Conservation (phyloP, 1,140 invertebrate species). For the Tetragnatha versicolor region DNA sequence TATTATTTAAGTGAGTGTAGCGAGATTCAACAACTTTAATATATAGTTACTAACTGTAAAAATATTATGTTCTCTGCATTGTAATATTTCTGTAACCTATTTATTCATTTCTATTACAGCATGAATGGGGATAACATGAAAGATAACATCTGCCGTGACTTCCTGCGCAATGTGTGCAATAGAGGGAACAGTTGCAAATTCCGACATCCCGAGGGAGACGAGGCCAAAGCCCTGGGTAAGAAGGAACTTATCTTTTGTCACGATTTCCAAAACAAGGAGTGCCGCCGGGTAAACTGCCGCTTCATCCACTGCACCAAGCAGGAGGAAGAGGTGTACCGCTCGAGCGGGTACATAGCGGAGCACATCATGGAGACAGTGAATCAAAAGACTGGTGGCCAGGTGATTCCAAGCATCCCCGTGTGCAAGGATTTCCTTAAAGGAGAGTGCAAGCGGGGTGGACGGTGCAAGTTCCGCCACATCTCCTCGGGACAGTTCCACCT, state of each 20-base stretch:
- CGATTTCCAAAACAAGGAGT: slow-evolving; percentile 81
- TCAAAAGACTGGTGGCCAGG: slow-evolving; percentile 25
- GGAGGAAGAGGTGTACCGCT: slow-evolving; percentile 78
- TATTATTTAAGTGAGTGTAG: too few relatives aligned
- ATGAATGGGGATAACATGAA: slow-evolving; percentile 51
- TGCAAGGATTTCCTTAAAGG: slow-evolving; percentile 82
- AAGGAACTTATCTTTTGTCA: slow-evolving; percentile 75
- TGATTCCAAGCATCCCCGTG: slow-evolving; percentile 66
- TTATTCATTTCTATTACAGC: slow-evolving; percentile 22
- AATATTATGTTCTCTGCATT: too few relatives aligned
- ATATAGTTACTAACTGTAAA: too few relatives aligned
- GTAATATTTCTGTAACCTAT: too few relatives aligned
- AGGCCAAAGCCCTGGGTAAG: slow-evolving; percentile 59
- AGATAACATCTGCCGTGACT: slow-evolving; percentile 68
- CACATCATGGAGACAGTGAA: slow-evolving; percentile 65
- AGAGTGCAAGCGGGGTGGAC: slow-evolving; percentile 69
- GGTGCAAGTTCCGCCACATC: slow-evolving; percentile 70
- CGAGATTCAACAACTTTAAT: too few relatives aligned
- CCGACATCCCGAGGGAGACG: slow-evolving; percentile 71
- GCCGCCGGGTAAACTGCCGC: slow-evolving; percentile 72
- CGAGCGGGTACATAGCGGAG: slow-evolving; percentile 73
- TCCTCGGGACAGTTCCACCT: slow-evolving; percentile 60
- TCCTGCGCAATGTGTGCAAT: slow-evolving; percentile 74
- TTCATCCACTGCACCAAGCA: slow-evolving; percentile 81
- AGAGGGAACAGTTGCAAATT: slow-evolving; percentile 82